Evolutionary conservation across 2,888 invertebrate species (phyloP).

Genomic region (Oscheius sp.): DNA sequence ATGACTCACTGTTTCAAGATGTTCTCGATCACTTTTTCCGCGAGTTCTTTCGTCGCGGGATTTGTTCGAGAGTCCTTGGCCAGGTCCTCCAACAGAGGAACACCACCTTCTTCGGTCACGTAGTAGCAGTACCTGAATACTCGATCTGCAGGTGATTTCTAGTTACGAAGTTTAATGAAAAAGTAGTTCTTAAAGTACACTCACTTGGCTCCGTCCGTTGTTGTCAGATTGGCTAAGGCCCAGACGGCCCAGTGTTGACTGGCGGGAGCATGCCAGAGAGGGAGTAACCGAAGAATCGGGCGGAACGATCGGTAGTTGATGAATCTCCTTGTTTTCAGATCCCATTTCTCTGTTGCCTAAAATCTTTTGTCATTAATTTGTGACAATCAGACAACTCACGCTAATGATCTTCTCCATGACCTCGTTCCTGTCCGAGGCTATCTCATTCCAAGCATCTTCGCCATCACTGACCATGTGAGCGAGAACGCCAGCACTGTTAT

Average conservation of each 20-base stretch:
- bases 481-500: constrained; percentile 80
- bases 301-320: constrained; percentile 97
- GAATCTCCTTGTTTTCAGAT: constrained; percentile 86
- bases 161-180: no score
- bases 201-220: constrained; percentile 83
- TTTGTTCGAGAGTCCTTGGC: constrained; percentile 54
- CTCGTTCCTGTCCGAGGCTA: constrained; percentile 48
- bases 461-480: constrained; percentile 96
- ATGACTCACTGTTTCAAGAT: constrained; percentile 46
- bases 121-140: constrained; percentile 86
- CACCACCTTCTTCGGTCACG: constrained; percentile 87
- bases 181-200: not conserved
- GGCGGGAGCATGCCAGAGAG: constrained; percentile 58
- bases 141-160: constrained; percentile 73
- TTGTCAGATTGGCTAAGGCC: constrained; percentile 95
- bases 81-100: constrained; percentile 80
- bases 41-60: constrained; percentile 49
- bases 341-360: constrained; percentile 88
- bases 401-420: constrained; percentile 66
- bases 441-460: constrained; percentile 81
- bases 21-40: constrained; percentile 56
- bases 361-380: constrained; percentile 78
- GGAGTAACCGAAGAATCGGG: constrained; percentile 82
- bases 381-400: constrained; percentile 42
- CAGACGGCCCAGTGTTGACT: constrained; percentile 89